Evolutionary conservation across 1,140 invertebrate genomes (phyloP).

Genomic region (Pseudachorutes palmiensis): DNA sequence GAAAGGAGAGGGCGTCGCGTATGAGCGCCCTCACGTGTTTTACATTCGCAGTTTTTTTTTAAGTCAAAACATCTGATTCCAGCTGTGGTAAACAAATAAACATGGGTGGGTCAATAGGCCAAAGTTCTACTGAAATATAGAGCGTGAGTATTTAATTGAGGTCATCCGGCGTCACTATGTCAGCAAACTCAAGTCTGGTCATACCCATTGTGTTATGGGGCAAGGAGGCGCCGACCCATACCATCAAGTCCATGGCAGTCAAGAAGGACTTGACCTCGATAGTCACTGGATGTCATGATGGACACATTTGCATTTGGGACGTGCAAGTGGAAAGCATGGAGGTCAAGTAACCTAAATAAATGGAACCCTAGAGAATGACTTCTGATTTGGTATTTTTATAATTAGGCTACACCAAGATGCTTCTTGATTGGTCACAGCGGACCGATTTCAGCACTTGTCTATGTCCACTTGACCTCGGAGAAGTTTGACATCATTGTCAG

Average conservation of each 20-base stretch:
- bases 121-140: background rate
- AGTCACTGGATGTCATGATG: slow-evolving; percentile 94
- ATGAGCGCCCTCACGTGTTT: too few species aligned
- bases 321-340: slow-evolving; percentile 45
- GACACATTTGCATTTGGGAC: slow-evolving; percentile 95
- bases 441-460: slow-evolving; percentile 80
- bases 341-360: background rate
- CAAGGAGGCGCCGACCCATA: slow-evolving; percentile 86
- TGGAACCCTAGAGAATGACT: background rate
- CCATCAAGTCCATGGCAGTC: slow-evolving; percentile 86
- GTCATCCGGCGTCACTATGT: slow-evolving; percentile 9
- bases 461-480: slow-evolving; percentile 58
- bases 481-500: slow-evolving; percentile 79
- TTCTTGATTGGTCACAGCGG: slow-evolving; percentile 91
- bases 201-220: slow-evolving; percentile 97
- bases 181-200: slow-evolving; percentile 56
- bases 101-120: too few species aligned
- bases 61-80: too few species aligned
- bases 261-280: slow-evolving; percentile 86
- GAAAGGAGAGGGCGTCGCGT: too few species aligned
- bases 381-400: slow-evolving; percentile 1
- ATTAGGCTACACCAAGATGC: slow-evolving; percentile 84
- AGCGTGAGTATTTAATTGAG: too few species aligned
- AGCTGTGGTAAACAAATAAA: too few species aligned
- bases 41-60: too few species aligned